Conservation (phyloP, 2,113 vertebrate genomes). For the Ailuropoda melanoleuca region DNA sequence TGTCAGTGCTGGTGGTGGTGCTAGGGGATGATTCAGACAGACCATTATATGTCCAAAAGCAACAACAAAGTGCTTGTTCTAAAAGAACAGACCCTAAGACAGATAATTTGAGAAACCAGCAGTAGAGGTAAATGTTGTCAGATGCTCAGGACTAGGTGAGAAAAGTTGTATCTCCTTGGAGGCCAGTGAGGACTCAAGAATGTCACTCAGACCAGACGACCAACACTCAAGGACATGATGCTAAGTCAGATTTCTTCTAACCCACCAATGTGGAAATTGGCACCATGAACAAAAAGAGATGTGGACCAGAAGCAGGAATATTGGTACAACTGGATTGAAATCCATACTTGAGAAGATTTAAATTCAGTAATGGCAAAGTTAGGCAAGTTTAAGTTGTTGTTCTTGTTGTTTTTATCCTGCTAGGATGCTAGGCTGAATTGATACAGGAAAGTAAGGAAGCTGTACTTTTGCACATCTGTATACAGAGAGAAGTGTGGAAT, state of each 20-base stretch:
- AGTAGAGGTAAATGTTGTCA: neutral
- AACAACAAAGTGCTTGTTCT: neutral
- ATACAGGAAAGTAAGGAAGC: neutral
- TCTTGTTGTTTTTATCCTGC: neutral
- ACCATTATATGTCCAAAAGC: accelerated
- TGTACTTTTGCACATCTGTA: neutral
- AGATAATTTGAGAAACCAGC: neutral
- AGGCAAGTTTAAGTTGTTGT: neutral
- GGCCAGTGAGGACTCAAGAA: neutral
- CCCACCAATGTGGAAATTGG: neutral
- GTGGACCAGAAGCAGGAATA: neutral
- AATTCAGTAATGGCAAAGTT: neutral
- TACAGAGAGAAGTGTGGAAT: neutral
- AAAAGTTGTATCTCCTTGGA: neutral
- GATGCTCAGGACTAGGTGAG: neutral
- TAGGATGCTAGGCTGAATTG: neutral
- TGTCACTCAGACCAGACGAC: neutral
- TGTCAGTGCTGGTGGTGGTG: no score
- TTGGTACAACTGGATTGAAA: neutral
- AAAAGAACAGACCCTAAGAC: neutral
- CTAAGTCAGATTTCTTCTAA: neutral
- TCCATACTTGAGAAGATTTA: neutral
- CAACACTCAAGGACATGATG: no score
- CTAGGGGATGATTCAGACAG: neutral
- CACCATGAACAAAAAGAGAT: neutral